Conservation (phyloP, 2,888 invertebrate genomes). For the Chaetogeoica ovagalla region DNA sequence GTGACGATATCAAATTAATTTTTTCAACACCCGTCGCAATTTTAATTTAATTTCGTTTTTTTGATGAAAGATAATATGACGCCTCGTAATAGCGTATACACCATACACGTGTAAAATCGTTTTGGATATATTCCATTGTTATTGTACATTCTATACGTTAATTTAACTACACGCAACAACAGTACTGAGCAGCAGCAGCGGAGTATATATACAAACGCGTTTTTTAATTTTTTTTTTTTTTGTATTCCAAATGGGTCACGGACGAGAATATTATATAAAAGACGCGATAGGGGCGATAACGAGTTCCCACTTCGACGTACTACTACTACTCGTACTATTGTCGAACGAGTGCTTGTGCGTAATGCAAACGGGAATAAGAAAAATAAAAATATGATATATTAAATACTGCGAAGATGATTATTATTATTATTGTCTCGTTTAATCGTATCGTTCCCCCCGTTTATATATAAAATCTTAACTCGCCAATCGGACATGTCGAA, state of each 20-base stretch:
- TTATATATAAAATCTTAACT: too few relatives aligned
- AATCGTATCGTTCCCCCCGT: too few relatives aligned
- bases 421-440: too few relatives aligned
- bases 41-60: slow-evolving; percentile 7
- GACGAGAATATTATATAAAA: slow-evolving; percentile 29
- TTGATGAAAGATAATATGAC: slow-evolving; percentile 50
- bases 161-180: slow-evolving; percentile 36
- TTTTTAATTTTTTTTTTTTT: slow-evolving; percentile 14
- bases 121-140: slow-evolving; percentile 50
- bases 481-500: too few relatives aligned
- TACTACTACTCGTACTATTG: slow-evolving; percentile 10
- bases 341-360: too few relatives aligned
- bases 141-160: slow-evolving; percentile 43
- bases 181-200: too few relatives aligned
- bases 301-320: slow-evolving; percentile 34
- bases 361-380: too few relatives aligned
- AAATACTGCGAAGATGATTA: too few relatives aligned
- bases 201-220: background rate
- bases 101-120: slow-evolving; percentile 34
- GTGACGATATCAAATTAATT: slow-evolving; percentile 50
- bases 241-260: slow-evolving; percentile 44
- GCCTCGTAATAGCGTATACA: slow-evolving; percentile 8
- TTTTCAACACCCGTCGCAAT: slow-evolving; percentile 27
- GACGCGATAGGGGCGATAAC: slow-evolving; percentile 48
- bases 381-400: too few relatives aligned